A percentile compares a stretch with the other conserved stretches of the same genome.
Conservation (phyloP, 2,797 vertebrate genomes). For the Tapirus indicus region DNA sequence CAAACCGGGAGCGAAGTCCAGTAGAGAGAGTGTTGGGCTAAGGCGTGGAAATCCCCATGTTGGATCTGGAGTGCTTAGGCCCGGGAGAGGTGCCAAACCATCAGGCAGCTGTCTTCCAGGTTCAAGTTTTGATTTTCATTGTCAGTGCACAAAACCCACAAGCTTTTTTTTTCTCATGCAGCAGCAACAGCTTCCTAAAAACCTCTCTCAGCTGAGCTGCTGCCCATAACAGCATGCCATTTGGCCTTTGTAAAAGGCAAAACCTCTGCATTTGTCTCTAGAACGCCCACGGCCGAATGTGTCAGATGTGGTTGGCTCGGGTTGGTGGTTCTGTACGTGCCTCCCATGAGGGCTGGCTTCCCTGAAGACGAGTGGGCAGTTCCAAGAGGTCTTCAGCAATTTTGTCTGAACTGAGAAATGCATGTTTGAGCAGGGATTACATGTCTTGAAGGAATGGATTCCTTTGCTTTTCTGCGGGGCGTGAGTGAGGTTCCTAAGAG, state of each 20-base stretch:
- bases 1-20: constrained; percentile 24
- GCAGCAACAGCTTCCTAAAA: constrained; percentile 71
- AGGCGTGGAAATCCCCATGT: neutral
- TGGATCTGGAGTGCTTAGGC: constrained; percentile 21
- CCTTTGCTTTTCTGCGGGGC: neutral
- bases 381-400: neutral
- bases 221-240: constrained; percentile 42
- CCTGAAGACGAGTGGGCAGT: constrained; percentile 2
- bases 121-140: constrained; percentile 56
- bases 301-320: constrained; percentile 37
- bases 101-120: neutral
- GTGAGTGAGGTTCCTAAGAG: neutral
- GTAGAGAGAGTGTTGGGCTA: neutral
- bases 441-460: neutral
- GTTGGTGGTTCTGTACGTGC: neutral
- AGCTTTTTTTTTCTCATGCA: neutral
- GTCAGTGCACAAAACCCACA: constrained; percentile 69
- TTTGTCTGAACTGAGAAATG: neutral
- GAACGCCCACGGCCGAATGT: constrained; percentile 54
- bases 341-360: neutral
- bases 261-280: constrained; percentile 49
- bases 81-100: constrained; percentile 59
- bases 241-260: constrained; percentile 73
- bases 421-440: constrained; percentile 27
- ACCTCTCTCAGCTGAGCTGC: neutral